Conservation (phyloP, 2,888 invertebrate genomes). For the Cantharis rufa region DNA sequence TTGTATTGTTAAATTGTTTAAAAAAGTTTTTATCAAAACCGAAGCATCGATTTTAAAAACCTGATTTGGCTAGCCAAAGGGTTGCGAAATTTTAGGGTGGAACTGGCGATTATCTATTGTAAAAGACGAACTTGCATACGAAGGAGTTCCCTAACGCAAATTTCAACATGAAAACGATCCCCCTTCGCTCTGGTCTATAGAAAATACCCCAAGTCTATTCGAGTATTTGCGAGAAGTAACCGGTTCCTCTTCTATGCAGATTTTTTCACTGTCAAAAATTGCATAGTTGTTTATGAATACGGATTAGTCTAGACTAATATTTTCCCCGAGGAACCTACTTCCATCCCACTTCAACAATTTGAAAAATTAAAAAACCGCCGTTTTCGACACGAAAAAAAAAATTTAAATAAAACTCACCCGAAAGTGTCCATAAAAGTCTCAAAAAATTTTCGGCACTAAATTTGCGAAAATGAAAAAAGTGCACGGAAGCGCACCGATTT, state of each 20-base stretch:
- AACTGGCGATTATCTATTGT: slow-evolving; percentile 5
- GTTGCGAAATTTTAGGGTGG: background rate
- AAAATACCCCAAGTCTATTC: slow-evolving; percentile 29
- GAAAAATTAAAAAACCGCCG: background rate
- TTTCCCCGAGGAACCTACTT: slow-evolving; percentile 11
- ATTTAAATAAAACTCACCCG: background rate
- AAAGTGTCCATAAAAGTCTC: background rate
- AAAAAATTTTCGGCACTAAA: background rate
- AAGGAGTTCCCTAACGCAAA: slow-evolving; percentile 27
- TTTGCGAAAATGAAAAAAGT: background rate
- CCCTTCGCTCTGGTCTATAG: slow-evolving; percentile 23
- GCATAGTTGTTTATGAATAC: slow-evolving; percentile 24
- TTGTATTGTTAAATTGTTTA: background rate
- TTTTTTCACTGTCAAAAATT: slow-evolving; percentile 33
- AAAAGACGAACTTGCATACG: slow-evolving; percentile 18
- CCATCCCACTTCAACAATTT: slow-evolving; percentile 5
- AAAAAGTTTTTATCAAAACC: background rate
- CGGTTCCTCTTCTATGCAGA: slow-evolving; percentile 37
- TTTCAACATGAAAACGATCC: slow-evolving; percentile 23
- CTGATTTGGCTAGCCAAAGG: background rate
- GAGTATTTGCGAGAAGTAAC: slow-evolving; percentile 36
- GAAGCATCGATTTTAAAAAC: background rate
- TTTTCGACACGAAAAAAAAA: background rate
- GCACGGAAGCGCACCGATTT: slow-evolving; percentile 6
- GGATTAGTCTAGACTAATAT: slow-evolving; percentile 24